Evolutionary conservation across 2,888 invertebrate species (phyloP), one percentile per base, ranked within the genome.

Genomic region (Coenonympha arcania): DNA sequence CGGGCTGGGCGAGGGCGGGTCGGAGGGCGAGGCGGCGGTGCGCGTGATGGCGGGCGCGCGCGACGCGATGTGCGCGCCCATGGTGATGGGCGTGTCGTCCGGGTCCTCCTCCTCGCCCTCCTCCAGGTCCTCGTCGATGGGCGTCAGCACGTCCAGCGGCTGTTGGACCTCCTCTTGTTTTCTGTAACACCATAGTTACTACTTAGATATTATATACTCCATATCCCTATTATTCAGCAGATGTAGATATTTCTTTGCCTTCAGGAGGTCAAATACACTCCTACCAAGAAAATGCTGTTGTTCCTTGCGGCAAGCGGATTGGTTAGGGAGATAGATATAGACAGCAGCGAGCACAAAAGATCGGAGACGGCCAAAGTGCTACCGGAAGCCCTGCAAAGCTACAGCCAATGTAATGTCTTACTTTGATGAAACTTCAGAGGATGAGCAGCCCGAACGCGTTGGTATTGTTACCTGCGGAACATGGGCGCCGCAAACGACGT

Each of bases 361-460:
- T n/a, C n/a, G n/a, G n/a, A n/a, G n/a, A n/a, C n/a, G n/a, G n/a
- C n/a, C n/a, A n/a, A n/a, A n/a, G n/a, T n/a, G n/a, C n/a, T n/a
- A n/a, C n/a, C n/a, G n/a, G n/a, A n/a, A n/a, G n/a, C n/a, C n/a
- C n/a, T n/a, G n/a, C n/a, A n/a, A n/a, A n/a, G n/a, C n/a, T n/a
- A n/a, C n/a, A n/a, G n/a, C n/a, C n/a, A n/a, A n/a, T n/a, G n/a
- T n/a, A n/a, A n/a, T n/a, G n/a, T n/a, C n/a, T n/a, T n/a, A n/a
- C n/a, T n/a, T n/a, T n/a, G n/a, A n/a, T n/a, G n/a, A n/a, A n/a
- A n/a, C n/a, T n/a, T n/a, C n/a, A n/a, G n/a, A n/a, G 85, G 66
- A 98, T 97, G 48, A 99, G 88, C 56, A 99, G 89, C 8, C 99
- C 99, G 82, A 99, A 99, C 39, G 98, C 98, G 77, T 96, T 99